These are phyloP conservation scores for Ommatoiulus sabulosus DNA, from an alignment of 2,888 invertebrate genomes.

Conservation along the genomic window DNA sequence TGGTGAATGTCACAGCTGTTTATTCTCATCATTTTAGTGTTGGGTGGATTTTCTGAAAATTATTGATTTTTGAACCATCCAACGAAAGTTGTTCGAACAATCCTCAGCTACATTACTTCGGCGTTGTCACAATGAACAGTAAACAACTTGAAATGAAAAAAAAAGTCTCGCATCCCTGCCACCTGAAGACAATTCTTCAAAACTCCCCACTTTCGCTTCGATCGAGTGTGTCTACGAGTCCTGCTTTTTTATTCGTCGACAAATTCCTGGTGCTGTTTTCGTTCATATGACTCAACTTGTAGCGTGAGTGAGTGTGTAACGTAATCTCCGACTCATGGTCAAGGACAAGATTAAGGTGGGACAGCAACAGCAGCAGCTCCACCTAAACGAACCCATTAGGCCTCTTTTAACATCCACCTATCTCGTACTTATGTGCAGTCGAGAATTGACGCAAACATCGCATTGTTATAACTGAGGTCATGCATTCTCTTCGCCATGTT, in stretches of 20 bases:
- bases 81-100: neutral
- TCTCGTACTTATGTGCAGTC: neutral
- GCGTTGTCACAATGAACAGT: neutral
- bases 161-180: neutral
- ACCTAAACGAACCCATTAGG: conserved; percentile 9
- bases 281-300: neutral
- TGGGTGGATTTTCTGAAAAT: neutral
- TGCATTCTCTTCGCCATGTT: conserved; percentile 19
- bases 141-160: neutral
- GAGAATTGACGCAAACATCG: conserved; percentile 9
- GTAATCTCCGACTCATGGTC: conserved; percentile 19
- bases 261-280: conserved; percentile 10
- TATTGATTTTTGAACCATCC: neutral
- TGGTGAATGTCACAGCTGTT: neutral
- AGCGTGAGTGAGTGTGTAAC: conserved; percentile 12
- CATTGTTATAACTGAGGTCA: conserved; percentile 19
- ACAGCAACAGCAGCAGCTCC: neutral
- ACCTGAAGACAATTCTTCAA: neutral
- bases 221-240: neutral
- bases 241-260: neutral
- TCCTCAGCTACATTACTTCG: neutral
- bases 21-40: neutral
- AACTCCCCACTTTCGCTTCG: neutral
- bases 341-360: neutral
- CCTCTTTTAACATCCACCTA: conserved; percentile 19